phyloP scores from a whole-genome alignment of 2,113 vertebrate genomes.

The Todiramphus chloris region DNA sequence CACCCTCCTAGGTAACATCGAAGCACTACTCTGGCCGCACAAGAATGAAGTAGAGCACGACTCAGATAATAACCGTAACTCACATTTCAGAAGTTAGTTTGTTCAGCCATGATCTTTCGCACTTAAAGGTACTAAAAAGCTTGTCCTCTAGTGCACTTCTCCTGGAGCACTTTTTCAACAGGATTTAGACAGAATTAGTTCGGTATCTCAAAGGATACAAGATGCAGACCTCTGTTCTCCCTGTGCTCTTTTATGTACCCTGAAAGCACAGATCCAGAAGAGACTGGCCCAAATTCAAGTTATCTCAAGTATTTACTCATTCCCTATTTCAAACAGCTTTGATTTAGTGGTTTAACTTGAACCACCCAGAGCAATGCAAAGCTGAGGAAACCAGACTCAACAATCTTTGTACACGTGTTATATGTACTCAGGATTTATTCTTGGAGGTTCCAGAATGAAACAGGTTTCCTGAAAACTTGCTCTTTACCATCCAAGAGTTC shows the following conservation, averaged over 20 bases:
- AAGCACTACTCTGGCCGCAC: background rate
- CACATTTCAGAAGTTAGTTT: background rate
- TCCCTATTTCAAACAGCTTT: slow-evolving; percentile 31
- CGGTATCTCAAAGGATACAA: background rate
- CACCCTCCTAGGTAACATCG: background rate
- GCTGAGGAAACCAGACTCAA: background rate
- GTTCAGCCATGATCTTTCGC: background rate
- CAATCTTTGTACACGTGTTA: background rate
- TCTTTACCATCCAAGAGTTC: background rate
- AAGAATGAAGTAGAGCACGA: background rate
- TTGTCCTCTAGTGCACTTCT: background rate
- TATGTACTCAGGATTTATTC: background rate
- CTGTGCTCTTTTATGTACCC: background rate
- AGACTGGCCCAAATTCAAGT: slow-evolving; percentile 23
- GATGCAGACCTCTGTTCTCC: background rate
- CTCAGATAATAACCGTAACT: slow-evolving; percentile 10
- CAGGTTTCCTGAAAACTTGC: background rate
- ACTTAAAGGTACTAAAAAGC: background rate
- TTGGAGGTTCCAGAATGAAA: background rate
- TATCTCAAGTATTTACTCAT: slow-evolving; percentile 29
- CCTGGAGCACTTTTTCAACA: background rate
- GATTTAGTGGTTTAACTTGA: slow-evolving; percentile 35
- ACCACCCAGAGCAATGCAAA: background rate
- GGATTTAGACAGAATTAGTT: background rate
- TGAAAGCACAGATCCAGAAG: background rate